A percentile compares a stretch with the other conserved stretches of the same genome.
Evolutionary conservation across 2,113 vertebrate species (phyloP).

Genomic region (Noturus placidus): DNA sequence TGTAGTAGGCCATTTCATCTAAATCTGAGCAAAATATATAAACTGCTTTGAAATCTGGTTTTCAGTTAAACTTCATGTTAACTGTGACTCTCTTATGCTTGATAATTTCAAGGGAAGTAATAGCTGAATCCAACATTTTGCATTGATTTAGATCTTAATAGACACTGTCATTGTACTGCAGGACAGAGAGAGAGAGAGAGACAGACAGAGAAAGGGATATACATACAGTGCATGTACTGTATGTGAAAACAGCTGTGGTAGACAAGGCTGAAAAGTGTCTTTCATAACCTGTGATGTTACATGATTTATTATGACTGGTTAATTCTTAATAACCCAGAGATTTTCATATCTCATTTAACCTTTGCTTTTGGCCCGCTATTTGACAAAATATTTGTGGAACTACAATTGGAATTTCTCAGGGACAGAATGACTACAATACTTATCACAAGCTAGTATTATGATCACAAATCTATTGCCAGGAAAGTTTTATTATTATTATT

Average conservation of each 20-base stretch:
- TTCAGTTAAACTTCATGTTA: slow-evolving; percentile 50
- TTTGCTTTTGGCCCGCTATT: slow-evolving; percentile 70
- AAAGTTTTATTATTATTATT: slow-evolving; percentile 51
- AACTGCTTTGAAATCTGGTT: slow-evolving; percentile 69
- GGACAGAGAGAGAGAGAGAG: not conserved
- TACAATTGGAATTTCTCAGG: slow-evolving; percentile 43
- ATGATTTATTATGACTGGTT: slow-evolving; percentile 79
- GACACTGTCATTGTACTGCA: not conserved
- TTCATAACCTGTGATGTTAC: slow-evolving; percentile 55
- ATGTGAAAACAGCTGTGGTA: slow-evolving; percentile 56
- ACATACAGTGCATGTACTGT: slow-evolving; percentile 69
- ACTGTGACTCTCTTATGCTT: slow-evolving; percentile 57
- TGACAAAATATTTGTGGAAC: slow-evolving; percentile 57
- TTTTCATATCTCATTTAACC: slow-evolving; percentile 79
- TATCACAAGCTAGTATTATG: slow-evolving; percentile 32
- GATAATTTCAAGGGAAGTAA: slow-evolving; percentile 48
- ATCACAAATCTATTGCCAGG: slow-evolving; percentile 41
- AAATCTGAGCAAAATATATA: slow-evolving; percentile 45
- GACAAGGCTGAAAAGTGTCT: slow-evolving; percentile 31
- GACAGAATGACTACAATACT: slow-evolving; percentile 14
- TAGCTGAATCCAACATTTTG: not conserved
- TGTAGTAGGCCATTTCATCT: slow-evolving; percentile 59
- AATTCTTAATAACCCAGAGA: slow-evolving; percentile 80
- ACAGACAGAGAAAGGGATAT: not conserved
- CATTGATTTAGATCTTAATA: not conserved